phyloP scores from a whole-genome alignment of 2,113 vertebrate genomes.

The Felis chaus region DNA sequence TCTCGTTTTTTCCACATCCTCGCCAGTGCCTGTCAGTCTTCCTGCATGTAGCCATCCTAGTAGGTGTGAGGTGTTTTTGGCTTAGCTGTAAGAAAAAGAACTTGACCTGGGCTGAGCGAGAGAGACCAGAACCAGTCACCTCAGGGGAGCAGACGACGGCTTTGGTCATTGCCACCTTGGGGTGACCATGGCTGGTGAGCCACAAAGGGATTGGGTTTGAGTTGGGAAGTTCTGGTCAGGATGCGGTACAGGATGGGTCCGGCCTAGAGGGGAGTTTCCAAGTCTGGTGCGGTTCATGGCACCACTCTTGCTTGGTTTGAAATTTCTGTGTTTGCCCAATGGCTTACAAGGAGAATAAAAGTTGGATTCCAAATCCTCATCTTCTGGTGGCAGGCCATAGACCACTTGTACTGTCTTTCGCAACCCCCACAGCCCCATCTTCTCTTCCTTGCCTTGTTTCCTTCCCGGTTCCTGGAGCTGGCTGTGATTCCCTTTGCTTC shows the following conservation, averaged over 20 bases:
- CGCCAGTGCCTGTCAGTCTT: neutral
- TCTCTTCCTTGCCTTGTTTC: neutral
- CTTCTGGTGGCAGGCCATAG: neutral
- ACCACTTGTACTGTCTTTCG: neutral
- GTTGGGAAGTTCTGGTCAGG: neutral
- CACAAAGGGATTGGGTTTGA: neutral
- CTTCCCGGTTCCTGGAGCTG: neutral
- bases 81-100: neutral
- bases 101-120: neutral
- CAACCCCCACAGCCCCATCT: neutral
- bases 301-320: neutral
- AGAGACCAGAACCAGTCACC: neutral
- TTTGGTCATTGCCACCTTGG: neutral
- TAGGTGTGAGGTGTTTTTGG: neutral
- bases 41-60: neutral
- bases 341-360: neutral
- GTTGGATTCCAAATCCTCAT: constrained; percentile 8
- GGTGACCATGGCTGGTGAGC: neutral
- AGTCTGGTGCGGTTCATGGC: neutral
- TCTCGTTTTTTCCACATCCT: neutral
- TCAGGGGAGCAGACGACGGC: neutral
- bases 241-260: neutral
- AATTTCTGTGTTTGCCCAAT: neutral
- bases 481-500: neutral
- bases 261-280: neutral